Evolutionary conservation across 2,888 invertebrate genomes (phyloP).

Genomic region (Melolontha melolontha): DNA sequence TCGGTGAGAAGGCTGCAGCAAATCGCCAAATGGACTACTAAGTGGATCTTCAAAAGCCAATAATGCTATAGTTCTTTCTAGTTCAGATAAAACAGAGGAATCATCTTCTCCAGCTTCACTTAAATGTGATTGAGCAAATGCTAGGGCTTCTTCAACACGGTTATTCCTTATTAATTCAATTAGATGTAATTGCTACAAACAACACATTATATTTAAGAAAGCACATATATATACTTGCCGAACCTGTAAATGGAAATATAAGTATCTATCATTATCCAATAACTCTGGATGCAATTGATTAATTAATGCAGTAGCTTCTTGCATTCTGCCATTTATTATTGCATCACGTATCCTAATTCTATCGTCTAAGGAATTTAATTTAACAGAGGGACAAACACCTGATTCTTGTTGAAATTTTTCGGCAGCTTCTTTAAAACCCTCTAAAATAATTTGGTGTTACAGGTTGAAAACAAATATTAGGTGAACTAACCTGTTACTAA

Average conservation of each 20-base stretch:
- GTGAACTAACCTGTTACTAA: conserved; percentile 86
- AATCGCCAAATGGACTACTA: conserved; percentile 93
- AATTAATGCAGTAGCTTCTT: conserved; percentile 93
- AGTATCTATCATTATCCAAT: conserved; percentile 92
- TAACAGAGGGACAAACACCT: conserved; percentile 82
- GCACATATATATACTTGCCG: background rate
- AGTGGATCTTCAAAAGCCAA: conserved; percentile 97
- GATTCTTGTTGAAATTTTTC: conserved; percentile 97
- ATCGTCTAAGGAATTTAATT: conserved; percentile 89
- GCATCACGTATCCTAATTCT: conserved; percentile 93
- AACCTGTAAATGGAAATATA: conserved; percentile 95
- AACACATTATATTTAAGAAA: background rate
- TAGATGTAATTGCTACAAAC: conserved; percentile 84
- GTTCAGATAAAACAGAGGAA: conserved; percentile 78
- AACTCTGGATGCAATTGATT: conserved; percentile 95
- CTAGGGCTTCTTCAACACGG: conserved; percentile 87
- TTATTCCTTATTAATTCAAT: conserved; percentile 89
- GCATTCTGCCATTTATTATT: conserved; percentile 91
- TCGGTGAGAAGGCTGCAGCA: conserved; percentile 92
- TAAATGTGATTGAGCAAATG: conserved; percentile 90
- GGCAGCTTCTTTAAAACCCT: conserved; percentile 96
- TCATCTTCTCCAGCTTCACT: conserved; percentile 91
- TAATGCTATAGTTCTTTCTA: conserved; percentile 94
- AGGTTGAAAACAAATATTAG: conserved; percentile 1
- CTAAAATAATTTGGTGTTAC: conserved; percentile 64